These are phyloP conservation scores for Camponotus fellah DNA, from an alignment of 2,888 invertebrate species.

Conservation along the genomic window DNA sequence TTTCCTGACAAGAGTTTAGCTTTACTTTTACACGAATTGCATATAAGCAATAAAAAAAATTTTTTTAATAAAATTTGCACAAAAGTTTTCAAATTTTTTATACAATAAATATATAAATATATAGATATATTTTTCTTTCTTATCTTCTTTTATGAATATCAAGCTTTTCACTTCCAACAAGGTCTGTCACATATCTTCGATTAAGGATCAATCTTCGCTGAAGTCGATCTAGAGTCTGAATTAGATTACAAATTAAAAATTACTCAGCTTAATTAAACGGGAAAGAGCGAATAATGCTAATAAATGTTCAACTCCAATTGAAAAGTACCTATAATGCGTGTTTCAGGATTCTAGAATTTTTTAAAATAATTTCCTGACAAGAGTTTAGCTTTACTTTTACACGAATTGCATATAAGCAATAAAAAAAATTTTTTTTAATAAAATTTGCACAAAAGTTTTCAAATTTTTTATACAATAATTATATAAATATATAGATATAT, in stretches of 20 bases:
- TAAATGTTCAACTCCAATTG: neutral
- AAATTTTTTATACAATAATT: neutral
- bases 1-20: neutral
- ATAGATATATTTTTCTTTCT: neutral
- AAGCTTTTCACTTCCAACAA: slow-evolving; percentile 1
- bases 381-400: neutral
- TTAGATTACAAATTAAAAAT: slow-evolving; percentile 17
- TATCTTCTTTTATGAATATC: neutral
- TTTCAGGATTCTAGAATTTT: neutral
- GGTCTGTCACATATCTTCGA: slow-evolving; percentile 45
- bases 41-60: neutral
- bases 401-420: neutral
- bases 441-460: neutral
- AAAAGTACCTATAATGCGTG: neutral
- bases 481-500: neutral
- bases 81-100: slow-evolving; percentile 4
- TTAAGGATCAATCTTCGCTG: slow-evolving; percentile 30
- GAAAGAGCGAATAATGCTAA: neutral
- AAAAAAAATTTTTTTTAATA: neutral
- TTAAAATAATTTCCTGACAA: neutral
- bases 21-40: neutral
- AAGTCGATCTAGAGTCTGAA: slow-evolving; percentile 12
- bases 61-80: neutral
- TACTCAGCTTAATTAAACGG: neutral
- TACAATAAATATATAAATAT: neutral